A percentile compares a stretch with the other conserved stretches of the same genome.
These are phyloP conservation scores for Geophilus truncorum DNA, from an alignment of 2,888 invertebrate species.

Conservation along the genomic window DNA sequence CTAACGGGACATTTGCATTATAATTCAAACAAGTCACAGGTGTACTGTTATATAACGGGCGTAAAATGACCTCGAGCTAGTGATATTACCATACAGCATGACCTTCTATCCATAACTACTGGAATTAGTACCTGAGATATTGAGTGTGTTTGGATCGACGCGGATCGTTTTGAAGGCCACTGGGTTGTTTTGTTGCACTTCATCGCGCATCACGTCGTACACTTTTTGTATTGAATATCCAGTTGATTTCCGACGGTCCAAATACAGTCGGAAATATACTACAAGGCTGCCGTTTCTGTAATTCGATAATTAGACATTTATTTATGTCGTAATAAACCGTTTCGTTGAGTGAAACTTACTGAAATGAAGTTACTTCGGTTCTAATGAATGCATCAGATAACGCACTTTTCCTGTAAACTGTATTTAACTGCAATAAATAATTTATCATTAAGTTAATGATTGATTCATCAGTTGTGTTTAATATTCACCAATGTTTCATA, in stretches of 20 bases:
- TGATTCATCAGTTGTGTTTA: not conserved
- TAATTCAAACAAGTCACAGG: not conserved
- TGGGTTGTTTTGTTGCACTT: constrained; percentile 65
- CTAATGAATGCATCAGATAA: constrained; percentile 57
- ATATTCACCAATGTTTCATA: constrained; percentile 62
- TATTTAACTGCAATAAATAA: constrained; percentile 53
- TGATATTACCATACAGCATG: not conserved
- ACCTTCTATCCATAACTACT: not conserved
- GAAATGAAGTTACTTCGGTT: constrained; percentile 61
- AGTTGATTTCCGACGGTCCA: constrained; percentile 75
- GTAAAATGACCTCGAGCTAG: not conserved
- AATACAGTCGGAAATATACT: constrained; percentile 68
- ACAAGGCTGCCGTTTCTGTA: constrained; percentile 66
- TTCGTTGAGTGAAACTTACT: constrained; percentile 49
- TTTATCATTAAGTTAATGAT: not conserved
- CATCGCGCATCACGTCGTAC: constrained; percentile 66
- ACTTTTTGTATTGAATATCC: constrained; percentile 69
- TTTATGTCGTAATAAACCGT: not conserved
- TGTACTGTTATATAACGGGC: not conserved
- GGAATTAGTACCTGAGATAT: constrained; percentile 60
- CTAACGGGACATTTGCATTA: not conserved
- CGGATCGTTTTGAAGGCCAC: constrained; percentile 65
- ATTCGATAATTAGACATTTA: not conserved
- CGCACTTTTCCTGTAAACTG: constrained; percentile 60
- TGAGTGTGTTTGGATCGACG: constrained; percentile 66